A percentile compares a stretch with the other conserved stretches of the same genome.
These are phyloP conservation scores for Sialia sialis DNA, from an alignment of 2,113 vertebrate genomes.

Conservation along the genomic window DNA sequence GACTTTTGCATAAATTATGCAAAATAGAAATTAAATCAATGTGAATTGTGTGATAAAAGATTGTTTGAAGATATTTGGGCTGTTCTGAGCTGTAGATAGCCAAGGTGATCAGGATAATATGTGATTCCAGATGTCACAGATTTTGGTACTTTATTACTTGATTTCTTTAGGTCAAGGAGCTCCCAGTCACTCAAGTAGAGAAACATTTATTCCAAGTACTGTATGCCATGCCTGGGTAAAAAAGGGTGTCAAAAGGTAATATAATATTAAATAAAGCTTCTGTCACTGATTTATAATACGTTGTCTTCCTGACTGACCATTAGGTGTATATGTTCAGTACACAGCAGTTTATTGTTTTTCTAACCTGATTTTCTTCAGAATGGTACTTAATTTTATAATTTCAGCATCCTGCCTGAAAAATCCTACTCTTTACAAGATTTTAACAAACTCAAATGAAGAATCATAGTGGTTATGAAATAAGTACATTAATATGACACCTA, in stretches of 20 bases:
- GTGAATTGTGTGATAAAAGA: neutral
- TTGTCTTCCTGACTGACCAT: neutral
- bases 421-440: neutral
- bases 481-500: neutral
- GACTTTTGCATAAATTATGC: neutral
- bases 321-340: neutral
- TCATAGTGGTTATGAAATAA: neutral
- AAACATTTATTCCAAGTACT: neutral
- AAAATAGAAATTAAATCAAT: neutral
- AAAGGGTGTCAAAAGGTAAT: neutral
- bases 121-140: neutral
- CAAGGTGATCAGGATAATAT: neutral
- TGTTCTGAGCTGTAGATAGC: neutral
- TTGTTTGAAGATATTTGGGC: neutral
- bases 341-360: neutral
- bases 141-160: neutral
- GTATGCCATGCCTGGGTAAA: neutral
- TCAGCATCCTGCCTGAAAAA: neutral
- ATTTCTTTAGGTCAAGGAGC: neutral
- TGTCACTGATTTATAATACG: neutral
- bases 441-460: neutral
- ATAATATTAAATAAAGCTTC: neutral
- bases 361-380: neutral
- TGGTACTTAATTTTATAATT: neutral
- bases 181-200: neutral